A percentile compares a stretch with the other conserved stretches of the same genome.
Evolutionary conservation across 2,888 invertebrate species (phyloP).

Genomic region (Abscondita cerata): DNA sequence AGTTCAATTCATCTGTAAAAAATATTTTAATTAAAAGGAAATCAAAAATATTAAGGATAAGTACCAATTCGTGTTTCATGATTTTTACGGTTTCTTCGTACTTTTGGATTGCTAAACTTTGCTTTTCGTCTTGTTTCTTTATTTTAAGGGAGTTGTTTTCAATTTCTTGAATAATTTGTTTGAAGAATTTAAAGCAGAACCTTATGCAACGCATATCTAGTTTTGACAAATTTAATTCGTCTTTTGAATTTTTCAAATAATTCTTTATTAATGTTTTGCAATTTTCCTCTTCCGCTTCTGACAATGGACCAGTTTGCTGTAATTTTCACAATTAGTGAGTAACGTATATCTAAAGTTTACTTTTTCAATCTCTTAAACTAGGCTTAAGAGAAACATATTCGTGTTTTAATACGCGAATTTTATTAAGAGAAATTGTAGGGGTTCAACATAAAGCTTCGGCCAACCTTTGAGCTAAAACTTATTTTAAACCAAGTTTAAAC

Average conservation of each 20-base stretch:
- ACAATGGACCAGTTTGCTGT: conserved; percentile 38
- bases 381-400: no score
- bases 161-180: conserved; percentile 38
- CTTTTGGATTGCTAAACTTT: conserved; percentile 41
- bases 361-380: no score
- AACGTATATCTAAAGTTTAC: no score
- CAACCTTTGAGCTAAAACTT: no score
- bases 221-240: conserved; percentile 44
- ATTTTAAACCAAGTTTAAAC: conserved; percentile 23
- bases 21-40: background rate
- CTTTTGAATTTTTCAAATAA: conserved; percentile 43
- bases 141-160: conserved; percentile 16
- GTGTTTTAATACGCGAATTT: no score
- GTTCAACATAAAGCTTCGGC: no score
- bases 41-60: conserved; percentile 1
- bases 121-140: conserved; percentile 1
- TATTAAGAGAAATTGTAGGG: no score
- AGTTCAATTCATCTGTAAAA: no score
- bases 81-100: conserved; percentile 50
- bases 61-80: conserved; percentile 58
- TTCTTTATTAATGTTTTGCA: conserved; percentile 44
- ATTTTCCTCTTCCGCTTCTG: conserved; percentile 41
- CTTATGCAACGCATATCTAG: conserved; percentile 50
- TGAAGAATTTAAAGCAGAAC: conserved; percentile 53
- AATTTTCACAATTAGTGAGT: conserved; percentile 13